These are phyloP conservation scores for Cygnus olor DNA, from an alignment of 2,797 vertebrate species.

Conservation along the genomic window DNA sequence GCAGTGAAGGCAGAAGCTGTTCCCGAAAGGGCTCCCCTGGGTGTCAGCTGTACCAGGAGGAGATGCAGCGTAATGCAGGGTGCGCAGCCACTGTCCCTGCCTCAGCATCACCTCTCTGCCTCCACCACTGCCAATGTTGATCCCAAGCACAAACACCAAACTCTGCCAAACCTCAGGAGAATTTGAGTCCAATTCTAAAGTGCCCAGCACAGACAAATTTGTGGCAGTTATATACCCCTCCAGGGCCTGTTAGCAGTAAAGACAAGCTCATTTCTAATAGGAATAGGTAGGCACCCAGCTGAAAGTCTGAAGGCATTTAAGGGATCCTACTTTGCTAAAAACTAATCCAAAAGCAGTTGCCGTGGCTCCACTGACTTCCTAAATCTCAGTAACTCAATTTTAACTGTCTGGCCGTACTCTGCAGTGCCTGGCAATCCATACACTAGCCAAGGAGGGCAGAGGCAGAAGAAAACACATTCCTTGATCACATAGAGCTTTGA, in stretches of 20 bases:
- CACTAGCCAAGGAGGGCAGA: background rate
- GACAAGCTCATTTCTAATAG: background rate
- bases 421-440: background rate
- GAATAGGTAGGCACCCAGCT: background rate
- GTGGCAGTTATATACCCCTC: background rate
- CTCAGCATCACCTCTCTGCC: background rate
- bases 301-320: background rate
- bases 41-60: background rate
- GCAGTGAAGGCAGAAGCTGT: background rate
- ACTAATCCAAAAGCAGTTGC: background rate
- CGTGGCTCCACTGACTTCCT: background rate
- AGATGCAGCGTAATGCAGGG: background rate
- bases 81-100: fast-evolving
- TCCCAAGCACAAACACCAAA: background rate
- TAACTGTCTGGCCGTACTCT: background rate
- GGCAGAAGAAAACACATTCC: background rate
- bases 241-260: background rate
- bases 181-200: background rate
- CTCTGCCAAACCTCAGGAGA: background rate
- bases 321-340: background rate
- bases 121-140: fast-evolving
- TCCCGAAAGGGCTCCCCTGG: background rate
- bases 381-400: background rate
- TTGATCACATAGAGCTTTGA: background rate
- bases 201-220: background rate